These are phyloP conservation scores for Chymomyza costata DNA, from an alignment of 1,140 invertebrate species.

Conservation along the genomic window DNA sequence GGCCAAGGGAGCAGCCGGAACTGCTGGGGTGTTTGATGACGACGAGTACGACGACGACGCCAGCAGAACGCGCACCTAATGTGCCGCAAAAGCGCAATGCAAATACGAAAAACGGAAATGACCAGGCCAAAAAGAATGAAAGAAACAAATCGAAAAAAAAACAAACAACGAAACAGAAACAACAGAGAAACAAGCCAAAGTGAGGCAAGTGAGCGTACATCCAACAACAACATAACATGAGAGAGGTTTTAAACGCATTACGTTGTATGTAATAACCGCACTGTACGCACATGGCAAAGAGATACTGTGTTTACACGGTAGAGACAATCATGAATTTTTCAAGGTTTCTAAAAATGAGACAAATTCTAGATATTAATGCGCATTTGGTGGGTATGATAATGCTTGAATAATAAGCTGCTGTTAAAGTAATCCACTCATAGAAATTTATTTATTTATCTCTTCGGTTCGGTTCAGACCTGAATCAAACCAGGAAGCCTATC, in stretches of 20 bases:
- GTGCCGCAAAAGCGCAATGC: slow-evolving; percentile 16
- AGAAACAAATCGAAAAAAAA: neutral
- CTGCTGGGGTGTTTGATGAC: slow-evolving; percentile 33
- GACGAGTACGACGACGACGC: slow-evolving; percentile 39
- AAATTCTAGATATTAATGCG: too few relatives aligned
- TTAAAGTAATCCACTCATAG: too few relatives aligned
- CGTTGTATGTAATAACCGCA: slow-evolving; percentile 66
- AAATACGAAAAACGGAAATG: slow-evolving; percentile 61
- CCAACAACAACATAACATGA: slow-evolving; percentile 35
- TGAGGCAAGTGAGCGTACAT: slow-evolving; percentile 33
- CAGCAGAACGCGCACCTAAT: neutral
- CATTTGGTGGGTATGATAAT: too few relatives aligned
- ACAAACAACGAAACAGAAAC: neutral
- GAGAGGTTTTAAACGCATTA: slow-evolving; percentile 56
- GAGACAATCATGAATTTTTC: too few relatives aligned
- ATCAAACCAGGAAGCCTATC: too few relatives aligned
- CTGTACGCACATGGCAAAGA: slow-evolving; percentile 39
- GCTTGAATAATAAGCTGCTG: too few relatives aligned
- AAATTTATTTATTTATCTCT: too few relatives aligned
- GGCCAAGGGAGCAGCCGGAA: too few relatives aligned
- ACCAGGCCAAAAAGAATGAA: slow-evolving; percentile 21
- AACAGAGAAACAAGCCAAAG: slow-evolving; percentile 9
- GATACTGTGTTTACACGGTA: too few relatives aligned
- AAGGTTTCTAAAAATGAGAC: too few relatives aligned
- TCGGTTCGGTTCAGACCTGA: too few relatives aligned